phyloP scores from a whole-genome alignment of 2,888 invertebrate genomes.

The Aphrophora alni region DNA sequence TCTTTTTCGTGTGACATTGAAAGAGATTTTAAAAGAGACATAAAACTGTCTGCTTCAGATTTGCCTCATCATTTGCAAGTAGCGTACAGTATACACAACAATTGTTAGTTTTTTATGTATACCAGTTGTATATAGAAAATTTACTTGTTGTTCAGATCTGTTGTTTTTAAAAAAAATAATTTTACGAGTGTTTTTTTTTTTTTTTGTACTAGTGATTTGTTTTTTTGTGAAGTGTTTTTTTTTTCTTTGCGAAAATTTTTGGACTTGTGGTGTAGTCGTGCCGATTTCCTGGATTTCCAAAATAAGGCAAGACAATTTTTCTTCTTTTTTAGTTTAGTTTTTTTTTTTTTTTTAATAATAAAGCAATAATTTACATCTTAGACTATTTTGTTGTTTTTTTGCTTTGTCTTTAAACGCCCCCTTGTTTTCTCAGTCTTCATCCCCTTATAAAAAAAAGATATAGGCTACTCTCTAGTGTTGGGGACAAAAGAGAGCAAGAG shows the following conservation, averaged over 20 bases:
- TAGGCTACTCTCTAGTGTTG: too few relatives aligned
- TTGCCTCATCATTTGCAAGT: not conserved
- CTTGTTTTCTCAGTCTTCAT: too few relatives aligned
- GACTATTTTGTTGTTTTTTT: too few relatives aligned
- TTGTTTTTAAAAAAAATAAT: too few relatives aligned
- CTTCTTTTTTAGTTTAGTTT: too few relatives aligned
- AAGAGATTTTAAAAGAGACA: not conserved
- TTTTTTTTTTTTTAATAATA: too few relatives aligned
- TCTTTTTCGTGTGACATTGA: not conserved
- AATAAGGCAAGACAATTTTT: not conserved
- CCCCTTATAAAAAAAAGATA: too few relatives aligned
- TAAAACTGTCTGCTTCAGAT: not conserved
- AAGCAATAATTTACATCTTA: too few relatives aligned
- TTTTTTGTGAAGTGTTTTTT: not conserved
- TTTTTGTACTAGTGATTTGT: not conserved
- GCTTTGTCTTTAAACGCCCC: too few relatives aligned
- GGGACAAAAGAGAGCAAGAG: too few relatives aligned
- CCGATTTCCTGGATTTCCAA: not conserved
- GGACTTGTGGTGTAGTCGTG: too few relatives aligned
- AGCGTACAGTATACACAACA: not conserved
- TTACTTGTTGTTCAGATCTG: too few relatives aligned
- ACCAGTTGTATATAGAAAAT: not conserved
- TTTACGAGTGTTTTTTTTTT: not conserved
- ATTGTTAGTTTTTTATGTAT: not conserved
- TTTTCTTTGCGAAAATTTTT: not conserved